These are phyloP conservation scores for Brachionus manjavacas DNA, from an alignment of 1,140 invertebrate genomes.

Conservation along the genomic window DNA sequence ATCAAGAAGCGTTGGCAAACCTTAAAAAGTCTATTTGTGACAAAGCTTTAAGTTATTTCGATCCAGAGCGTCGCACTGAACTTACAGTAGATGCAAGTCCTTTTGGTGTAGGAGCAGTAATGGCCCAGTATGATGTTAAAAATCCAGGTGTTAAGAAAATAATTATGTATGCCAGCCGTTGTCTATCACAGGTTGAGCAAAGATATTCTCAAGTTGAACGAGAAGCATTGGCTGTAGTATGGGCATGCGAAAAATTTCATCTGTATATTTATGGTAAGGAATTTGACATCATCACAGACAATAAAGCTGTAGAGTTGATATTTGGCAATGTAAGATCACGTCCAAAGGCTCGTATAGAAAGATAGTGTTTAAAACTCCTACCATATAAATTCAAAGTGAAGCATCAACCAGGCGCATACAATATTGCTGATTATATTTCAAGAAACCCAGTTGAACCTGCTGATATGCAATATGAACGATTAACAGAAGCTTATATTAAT, in stretches of 20 bases:
- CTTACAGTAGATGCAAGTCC: slow-evolving; percentile 46
- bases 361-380: not conserved
- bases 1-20: not conserved
- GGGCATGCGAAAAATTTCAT: too few relatives aligned
- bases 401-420: not conserved
- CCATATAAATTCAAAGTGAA: not conserved
- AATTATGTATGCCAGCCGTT: slow-evolving; percentile 48
- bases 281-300: slow-evolving; percentile 5
- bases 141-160: slow-evolving; percentile 42
- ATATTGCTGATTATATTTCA: not conserved
- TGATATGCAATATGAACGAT: not conserved
- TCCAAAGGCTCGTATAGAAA: not conserved
- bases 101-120: slow-evolving; percentile 57
- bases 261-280: slow-evolving; percentile 11
- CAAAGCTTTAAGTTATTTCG: slow-evolving; percentile 7
- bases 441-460: not conserved
- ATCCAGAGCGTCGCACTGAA: not conserved
- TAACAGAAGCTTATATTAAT: not conserved
- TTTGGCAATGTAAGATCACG: not conserved
- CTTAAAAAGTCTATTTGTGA: not conserved
- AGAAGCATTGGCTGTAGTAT: slow-evolving; percentile 39
- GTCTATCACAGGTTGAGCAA: slow-evolving; percentile 44
- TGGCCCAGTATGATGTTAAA: slow-evolving; percentile 49
- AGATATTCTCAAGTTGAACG: slow-evolving; percentile 45
- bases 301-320: not conserved